Evolutionary conservation across 2,797 vertebrate genomes (phyloP).

Genomic region (Prunella strophiata): DNA sequence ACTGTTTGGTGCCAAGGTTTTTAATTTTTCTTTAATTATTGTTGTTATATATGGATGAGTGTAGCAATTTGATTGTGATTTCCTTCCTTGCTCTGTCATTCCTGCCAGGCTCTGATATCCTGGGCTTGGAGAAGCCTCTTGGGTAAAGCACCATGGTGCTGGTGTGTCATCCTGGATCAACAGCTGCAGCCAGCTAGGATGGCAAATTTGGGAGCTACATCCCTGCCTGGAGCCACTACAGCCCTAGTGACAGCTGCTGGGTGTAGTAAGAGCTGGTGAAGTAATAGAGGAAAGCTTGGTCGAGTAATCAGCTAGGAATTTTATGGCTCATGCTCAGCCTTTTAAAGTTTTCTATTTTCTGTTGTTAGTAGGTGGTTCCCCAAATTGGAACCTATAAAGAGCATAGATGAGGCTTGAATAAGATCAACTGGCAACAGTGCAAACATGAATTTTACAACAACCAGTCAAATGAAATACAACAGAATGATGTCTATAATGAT

Average conservation of each 20-base stretch:
- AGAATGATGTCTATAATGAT: slow-evolving; percentile 30
- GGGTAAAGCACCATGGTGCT: not conserved
- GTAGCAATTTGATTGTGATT: not conserved
- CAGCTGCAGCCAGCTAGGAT: not conserved
- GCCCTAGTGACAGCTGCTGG: slow-evolving; percentile 7
- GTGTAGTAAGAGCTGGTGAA: not conserved
- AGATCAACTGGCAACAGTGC: not conserved
- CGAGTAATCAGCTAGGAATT: not conserved
- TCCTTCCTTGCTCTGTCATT: not conserved
- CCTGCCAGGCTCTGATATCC: not conserved
- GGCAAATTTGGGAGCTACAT: not conserved
- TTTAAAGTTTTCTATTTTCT: slow-evolving; percentile 36
- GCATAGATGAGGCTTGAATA: slow-evolving; percentile 7
- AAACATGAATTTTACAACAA: slow-evolving; percentile 23
- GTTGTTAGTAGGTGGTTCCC: not conserved
- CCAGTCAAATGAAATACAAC: slow-evolving; percentile 31
- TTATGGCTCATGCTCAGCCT: not conserved
- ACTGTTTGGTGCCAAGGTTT: not conserved
- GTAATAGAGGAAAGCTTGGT: not conserved
- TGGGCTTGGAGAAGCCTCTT: not conserved
- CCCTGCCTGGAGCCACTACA: not conserved
- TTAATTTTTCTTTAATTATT: not conserved
- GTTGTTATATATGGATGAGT: not conserved
- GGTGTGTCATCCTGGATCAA: not conserved
- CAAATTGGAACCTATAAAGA: slow-evolving; percentile 21